Percentiles rank a stretch among this genome's conserved stretches.
Conservation (phyloP, 2,888 invertebrate genomes). For the Drosophila stalkeri region DNA sequence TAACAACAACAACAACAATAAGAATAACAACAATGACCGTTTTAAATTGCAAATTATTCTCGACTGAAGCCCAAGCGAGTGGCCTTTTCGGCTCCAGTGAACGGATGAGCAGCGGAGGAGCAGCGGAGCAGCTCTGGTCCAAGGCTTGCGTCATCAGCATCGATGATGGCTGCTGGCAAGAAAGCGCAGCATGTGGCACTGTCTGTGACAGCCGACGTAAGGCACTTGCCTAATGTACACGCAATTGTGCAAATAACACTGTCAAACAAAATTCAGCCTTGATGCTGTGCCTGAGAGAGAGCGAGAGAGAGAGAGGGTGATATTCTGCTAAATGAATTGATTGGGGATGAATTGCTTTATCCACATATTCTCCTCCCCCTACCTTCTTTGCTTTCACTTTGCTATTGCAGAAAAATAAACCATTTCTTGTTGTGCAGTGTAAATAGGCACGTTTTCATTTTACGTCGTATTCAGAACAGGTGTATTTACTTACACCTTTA, state of each 20-base stretch:
- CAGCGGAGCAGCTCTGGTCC: slow-evolving; percentile 25
- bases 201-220: slow-evolving; percentile 4
- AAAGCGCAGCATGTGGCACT: slow-evolving; percentile 27
- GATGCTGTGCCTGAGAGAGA: too few species aligned
- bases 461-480: not conserved
- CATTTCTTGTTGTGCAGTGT: not conserved
- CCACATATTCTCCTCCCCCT: too few species aligned
- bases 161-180: slow-evolving; percentile 3
- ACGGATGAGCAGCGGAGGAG: slow-evolving; percentile 4
- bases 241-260: slow-evolving; percentile 9
- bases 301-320: too few species aligned
- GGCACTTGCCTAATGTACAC: not conserved
- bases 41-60: slow-evolving; percentile 70
- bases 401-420: not conserved
- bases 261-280: not conserved
- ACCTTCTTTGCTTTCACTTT: not conserved
- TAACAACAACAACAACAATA: slow-evolving; percentile 5
- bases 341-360: too few species aligned
- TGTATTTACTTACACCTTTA: slow-evolving; percentile 2
- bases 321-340: not conserved
- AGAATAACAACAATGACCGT: slow-evolving; percentile 18
- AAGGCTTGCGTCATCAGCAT: slow-evolving; percentile 24
- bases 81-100: slow-evolving; percentile 5
- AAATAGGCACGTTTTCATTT: not conserved
- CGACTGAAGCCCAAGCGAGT: slow-evolving; percentile 37